Evolutionary conservation across 2,888 invertebrate genomes (phyloP), one percentile per base, ranked within the genome.

Genomic region (Oxytorus armatus): DNA sequence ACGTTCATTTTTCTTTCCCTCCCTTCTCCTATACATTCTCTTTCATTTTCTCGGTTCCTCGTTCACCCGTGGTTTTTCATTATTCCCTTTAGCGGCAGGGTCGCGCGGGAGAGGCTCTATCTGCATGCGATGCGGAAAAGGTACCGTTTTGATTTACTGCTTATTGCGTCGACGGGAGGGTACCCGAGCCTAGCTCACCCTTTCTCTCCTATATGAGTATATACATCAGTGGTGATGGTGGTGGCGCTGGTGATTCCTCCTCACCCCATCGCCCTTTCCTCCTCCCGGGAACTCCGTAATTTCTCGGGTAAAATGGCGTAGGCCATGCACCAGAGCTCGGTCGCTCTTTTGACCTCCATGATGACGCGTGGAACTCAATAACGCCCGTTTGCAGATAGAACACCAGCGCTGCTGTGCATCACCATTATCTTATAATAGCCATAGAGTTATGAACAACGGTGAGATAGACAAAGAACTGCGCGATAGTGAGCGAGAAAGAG

Each of bases 131-230:
- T 83, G 76, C 76, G 72, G 66, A 84, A 86, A 85, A 84, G 82
- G 83, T 81, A 78, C 83, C 82, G 42, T 84, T 85, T 86, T 88
- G 86, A 88, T 89, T 90, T 88, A 90, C 87, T 84, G 88, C 88
- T 89, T 89, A 89, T 89, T 89, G 88, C 88, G 79, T 68, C 76
- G 72, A 47, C 79, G 57, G 63, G 51, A 59, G 76, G 57, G 66
- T 66, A 70, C 63, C n/a, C 73, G 55, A 61, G 69, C 75, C 57
- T 65, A 66, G 65, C 36, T 61, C 29, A 16, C 53, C 33, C 33
- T 10, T 66, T 63, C 61, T 74, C 73, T 49, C 21, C 29, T 47
- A 10, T 61, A 21, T 16, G 14, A 18, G 39, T 66, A 25, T 57
- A 36, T 77, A 70, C 70, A n/a, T n/a, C 47, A 42, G 42, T 21